phyloP scores from a whole-genome alignment of 35 echinoderm and acorn worm genomes.

The Lytechinus variegatus region DNA sequence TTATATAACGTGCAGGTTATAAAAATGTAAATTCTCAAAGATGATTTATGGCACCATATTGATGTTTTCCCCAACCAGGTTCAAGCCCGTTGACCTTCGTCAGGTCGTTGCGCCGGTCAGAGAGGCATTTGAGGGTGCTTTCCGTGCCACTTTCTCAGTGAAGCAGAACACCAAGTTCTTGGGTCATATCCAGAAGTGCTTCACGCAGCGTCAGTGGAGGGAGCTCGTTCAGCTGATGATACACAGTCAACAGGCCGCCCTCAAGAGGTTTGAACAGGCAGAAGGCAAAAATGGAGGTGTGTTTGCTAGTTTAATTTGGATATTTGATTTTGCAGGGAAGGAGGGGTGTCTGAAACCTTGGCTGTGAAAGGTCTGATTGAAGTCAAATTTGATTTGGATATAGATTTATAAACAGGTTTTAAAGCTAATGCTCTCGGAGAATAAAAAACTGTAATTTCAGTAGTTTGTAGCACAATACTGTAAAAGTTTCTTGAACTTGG shows the following conservation, averaged over 20 bases:
- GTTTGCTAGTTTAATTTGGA: background rate
- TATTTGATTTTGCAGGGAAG: too few species aligned
- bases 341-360: too few species aligned
- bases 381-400: too few species aligned
- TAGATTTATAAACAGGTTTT: too few species aligned
- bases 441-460: too few species aligned
- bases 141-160: conserved; percentile 71
- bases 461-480: too few species aligned
- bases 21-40: too few species aligned
- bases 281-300: background rate
- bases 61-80: conserved; percentile 48
- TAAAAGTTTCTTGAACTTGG: too few species aligned
- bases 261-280: conserved; percentile 54
- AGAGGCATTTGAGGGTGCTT: conserved; percentile 80
- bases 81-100: conserved; percentile 93
- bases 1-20: too few species aligned
- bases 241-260: conserved; percentile 65
- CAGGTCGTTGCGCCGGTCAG: conserved; percentile 80
- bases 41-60: background rate
- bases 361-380: too few species aligned
- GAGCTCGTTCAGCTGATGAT: conserved; percentile 82
- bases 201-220: conserved; percentile 64
- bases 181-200: conserved; percentile 88
- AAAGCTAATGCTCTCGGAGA: too few species aligned
- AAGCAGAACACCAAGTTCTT: conserved; percentile 91